Evolutionary conservation across 2,888 invertebrate genomes (phyloP), one percentile per base, ranked within the genome.

Genomic region (Thecophora atra): DNA sequence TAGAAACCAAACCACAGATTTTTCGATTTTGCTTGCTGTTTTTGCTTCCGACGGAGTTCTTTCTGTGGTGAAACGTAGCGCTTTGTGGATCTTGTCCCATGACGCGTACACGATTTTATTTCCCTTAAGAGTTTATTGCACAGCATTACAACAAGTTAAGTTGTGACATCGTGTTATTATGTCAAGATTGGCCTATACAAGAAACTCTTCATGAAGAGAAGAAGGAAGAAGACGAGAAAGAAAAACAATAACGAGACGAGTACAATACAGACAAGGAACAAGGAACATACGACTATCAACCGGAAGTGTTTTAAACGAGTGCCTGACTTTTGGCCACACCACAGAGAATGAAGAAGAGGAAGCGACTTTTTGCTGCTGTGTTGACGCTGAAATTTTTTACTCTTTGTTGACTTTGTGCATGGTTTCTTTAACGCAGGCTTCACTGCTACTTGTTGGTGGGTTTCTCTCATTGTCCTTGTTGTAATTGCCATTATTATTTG

Each of bases 261-360:
- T 28, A 60, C 24, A 60, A 24, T 13, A 60, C 47, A 47, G n/a
- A 47, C 6, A n/a, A n/a, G n/a, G 17, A 1, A n/a, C 47, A 47
- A 47, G 47, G 5, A 15, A 47, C n/a, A 47, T 5, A 1, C 47
- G 47, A 58, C 13, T 17, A 58, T 17, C 26, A 60, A 60, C 60
- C 37, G 69, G 69, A 69, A 60, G 69, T 52, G 30, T 15, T 19
- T 63, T 52, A 62, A 63, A 28, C 52, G 30, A 63, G 56, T 42
- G 56, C 52, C 37, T 30, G 63, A 56, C 70, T 30, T 30, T 30
- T 30, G 30, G 30, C 30, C 30, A 8, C 30, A n/a, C n/a, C n/a
- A n/a, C n/a, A n/a, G n/a, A n/a, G n/a, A n/a, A n/a, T n/a, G n/a
- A 70, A 70, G 54, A 64, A 30, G 42, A 52, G 24, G 37, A 24